Evolutionary conservation across 2,797 vertebrate genomes (phyloP).

Genomic region (Denticeps clupeoides): DNA sequence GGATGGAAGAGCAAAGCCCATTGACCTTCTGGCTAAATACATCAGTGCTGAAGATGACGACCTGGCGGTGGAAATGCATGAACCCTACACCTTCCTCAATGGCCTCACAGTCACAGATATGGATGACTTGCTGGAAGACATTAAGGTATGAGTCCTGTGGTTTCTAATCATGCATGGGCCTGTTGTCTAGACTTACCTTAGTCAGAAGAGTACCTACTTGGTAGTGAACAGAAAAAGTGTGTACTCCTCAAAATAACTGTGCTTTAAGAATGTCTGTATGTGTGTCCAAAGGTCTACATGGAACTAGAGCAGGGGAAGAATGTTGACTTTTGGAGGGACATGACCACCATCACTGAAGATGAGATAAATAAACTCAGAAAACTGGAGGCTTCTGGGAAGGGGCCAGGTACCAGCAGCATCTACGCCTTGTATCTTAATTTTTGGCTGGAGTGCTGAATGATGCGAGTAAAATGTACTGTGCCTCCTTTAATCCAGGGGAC

Average conservation of each 20-base stretch:
- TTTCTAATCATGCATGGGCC: neutral
- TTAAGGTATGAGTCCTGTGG: slow-evolving; percentile 64
- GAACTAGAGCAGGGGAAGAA: slow-evolving; percentile 96
- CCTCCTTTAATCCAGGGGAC: slow-evolving; percentile 60
- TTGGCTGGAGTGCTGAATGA: too few species aligned
- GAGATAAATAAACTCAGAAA: slow-evolving; percentile 93
- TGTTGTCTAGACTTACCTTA: too few species aligned
- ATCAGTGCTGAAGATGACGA: slow-evolving; percentile 95
- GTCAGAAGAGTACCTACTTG: too few species aligned
- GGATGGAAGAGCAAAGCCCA: slow-evolving; percentile 89
- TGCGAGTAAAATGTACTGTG: too few species aligned
- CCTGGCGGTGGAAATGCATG: slow-evolving; percentile 94
- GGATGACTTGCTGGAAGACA: slow-evolving; percentile 95
- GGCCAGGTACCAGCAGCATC: slow-evolving; percentile 59
- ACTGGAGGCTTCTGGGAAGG: slow-evolving; percentile 84
- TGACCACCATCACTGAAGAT: slow-evolving; percentile 95
- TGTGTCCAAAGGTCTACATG: slow-evolving; percentile 79
- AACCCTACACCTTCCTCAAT: slow-evolving; percentile 91
- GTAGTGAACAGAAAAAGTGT: too few species aligned
- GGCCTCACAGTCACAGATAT: slow-evolving; percentile 93
- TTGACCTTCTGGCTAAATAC: slow-evolving; percentile 93
- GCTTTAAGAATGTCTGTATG: neutral
- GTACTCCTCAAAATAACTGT: neutral
- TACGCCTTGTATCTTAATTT: too few species aligned
- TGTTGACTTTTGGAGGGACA: slow-evolving; percentile 95